Evolutionary conservation across 2,113 vertebrate genomes (phyloP).

Genomic region (Athene cunicularia): DNA sequence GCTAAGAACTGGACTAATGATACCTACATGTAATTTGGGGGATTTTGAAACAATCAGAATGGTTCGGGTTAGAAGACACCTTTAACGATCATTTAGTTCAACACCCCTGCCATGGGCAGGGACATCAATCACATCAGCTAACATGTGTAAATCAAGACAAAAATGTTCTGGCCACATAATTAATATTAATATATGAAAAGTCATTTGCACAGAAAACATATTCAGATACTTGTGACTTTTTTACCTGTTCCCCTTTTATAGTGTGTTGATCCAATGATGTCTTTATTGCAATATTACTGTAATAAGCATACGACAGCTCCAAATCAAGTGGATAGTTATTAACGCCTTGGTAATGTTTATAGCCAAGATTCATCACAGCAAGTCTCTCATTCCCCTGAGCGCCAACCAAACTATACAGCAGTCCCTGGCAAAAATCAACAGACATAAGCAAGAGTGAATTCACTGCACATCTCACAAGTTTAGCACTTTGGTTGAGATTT

Average conservation of each 20-base stretch:
- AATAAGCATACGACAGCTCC: conserved; percentile 87
- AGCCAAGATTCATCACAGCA: conserved; percentile 90
- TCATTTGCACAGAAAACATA: background rate
- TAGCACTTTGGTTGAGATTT: background rate
- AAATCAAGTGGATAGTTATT: conserved; percentile 86
- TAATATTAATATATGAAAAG: background rate
- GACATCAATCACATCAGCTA: background rate
- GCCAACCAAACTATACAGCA: conserved; percentile 88
- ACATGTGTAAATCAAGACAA: background rate
- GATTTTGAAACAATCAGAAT: background rate
- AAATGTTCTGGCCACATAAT: background rate
- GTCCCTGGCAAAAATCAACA: conserved; percentile 79
- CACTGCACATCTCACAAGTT: background rate
- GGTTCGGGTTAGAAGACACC: background rate
- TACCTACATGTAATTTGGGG: background rate
- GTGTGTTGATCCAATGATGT: conserved; percentile 77
- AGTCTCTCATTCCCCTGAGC: conserved; percentile 84
- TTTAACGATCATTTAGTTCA: background rate
- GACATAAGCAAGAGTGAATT: background rate
- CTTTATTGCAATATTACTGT: conserved; percentile 84
- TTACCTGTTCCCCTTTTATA: conserved; percentile 80
- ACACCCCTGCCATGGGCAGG: background rate
- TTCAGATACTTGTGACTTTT: background rate
- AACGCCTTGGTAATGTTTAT: conserved; percentile 90
- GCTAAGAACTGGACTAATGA: background rate